These are phyloP conservation scores for Helleia helle DNA, from an alignment of 2,888 invertebrate species.

Conservation along the genomic window DNA sequence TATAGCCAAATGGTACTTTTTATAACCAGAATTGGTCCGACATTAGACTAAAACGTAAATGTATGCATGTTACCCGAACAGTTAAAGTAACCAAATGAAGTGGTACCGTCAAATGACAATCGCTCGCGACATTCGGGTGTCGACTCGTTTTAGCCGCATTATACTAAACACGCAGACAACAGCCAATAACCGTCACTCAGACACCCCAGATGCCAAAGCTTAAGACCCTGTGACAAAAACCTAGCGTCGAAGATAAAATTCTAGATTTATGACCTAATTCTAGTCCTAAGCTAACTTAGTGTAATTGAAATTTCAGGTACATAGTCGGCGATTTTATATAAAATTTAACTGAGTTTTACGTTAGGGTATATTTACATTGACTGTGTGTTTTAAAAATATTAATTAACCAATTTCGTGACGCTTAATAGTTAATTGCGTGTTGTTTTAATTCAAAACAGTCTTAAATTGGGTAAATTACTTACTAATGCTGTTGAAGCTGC, in stretches of 20 bases:
- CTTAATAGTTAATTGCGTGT: no score
- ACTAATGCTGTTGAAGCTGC: no score
- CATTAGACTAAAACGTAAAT: not conserved
- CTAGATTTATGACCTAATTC: conserved; percentile 56
- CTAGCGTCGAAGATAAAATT: conserved; percentile 57
- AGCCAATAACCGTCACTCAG: conserved; percentile 1
- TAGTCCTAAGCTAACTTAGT: conserved; percentile 63
- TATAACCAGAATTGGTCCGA: conserved; percentile 20
- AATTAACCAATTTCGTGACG: no score
- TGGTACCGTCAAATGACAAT: conserved; percentile 6
- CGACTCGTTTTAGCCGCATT: not conserved
- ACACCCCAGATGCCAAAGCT: conserved; percentile 31
- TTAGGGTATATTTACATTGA: conserved; percentile 48
- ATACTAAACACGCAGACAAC: conserved; percentile 8
- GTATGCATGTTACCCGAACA: no score
- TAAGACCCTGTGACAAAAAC: conserved; percentile 63
- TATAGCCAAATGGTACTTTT: conserved; percentile 2
- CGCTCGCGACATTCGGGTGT: not conserved
- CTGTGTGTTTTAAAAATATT: conserved; percentile 31
- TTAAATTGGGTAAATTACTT: no score
- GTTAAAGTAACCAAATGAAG: not conserved
- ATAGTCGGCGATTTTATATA: conserved; percentile 53
- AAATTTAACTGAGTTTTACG: conserved; percentile 39
- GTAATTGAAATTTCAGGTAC: conserved; percentile 72
- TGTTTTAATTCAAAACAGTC: no score